Base-by-base conservation (phyloP, 2,113 vertebrate genomes). In the Geococcyx californianus region DNA sequence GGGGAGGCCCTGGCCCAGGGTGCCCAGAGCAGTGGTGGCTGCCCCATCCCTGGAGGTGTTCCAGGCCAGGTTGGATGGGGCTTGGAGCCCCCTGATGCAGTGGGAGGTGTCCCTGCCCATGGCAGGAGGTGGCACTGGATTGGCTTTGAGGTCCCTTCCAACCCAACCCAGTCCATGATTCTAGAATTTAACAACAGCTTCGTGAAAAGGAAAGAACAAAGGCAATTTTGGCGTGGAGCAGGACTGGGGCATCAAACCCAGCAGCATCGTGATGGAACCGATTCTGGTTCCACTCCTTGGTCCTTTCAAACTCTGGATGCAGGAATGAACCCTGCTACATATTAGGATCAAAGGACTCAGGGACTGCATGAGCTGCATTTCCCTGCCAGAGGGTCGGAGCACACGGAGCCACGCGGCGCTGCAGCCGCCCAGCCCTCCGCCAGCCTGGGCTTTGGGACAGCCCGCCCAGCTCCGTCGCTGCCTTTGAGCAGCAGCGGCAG, bases 181-280 rank as follows among this genome's bases (percentile, higher is more conserved):
- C 47, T 49, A 49, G 23, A 20, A 49, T 82, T 90, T 34, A 62
- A 55, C 31, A 26, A 19, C 0, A 76, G 72, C 56, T 60, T 69
- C 45, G 34, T 4, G 33, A 36, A 42, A 74, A 85, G 23, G 55
- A 23, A 64, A n/a, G 29, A 45, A 19, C 8, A 0, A n/a, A 0
- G 16, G 69, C 0, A 1, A 44, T 33, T 47, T 29, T 40, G 25
- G 64, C 5, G 0, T 0, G 3, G 74, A 40, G 45, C 44, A 31
- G 55, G 54, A n/a, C 33, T 38, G 7, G 2, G 25, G 24, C 4
- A 4, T 15, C 51, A 33, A 78, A 38, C 36, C 75, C 51, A 13
- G 12, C 38, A 33, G 54, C 58, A 26, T 42, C 12, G 0, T 0
- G 7, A 14, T 4, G 54, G 69, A 24, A 40, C 31, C 4, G 6